Evolutionary conservation across 2,113 vertebrate genomes (phyloP).

Genomic region (Limanda limanda): DNA sequence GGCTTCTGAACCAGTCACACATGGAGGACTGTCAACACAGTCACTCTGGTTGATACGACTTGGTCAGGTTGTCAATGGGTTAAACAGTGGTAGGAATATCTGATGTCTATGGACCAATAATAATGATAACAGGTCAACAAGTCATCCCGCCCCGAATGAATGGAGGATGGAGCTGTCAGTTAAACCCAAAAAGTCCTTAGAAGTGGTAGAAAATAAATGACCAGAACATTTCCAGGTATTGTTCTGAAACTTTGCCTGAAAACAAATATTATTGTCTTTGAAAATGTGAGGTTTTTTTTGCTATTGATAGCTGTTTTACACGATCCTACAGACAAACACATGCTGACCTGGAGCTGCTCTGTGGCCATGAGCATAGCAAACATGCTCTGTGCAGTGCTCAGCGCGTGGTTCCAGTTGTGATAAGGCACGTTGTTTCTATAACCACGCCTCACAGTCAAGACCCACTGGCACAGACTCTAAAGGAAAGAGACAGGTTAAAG

Average conservation of each 20-base stretch:
- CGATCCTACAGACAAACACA: neutral
- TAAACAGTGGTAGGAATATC: too few relatives aligned
- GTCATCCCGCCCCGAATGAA: too few relatives aligned
- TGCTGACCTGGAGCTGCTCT: constrained; percentile 87
- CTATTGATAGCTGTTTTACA: neutral
- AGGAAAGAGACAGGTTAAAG: neutral
- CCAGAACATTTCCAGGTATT: too few relatives aligned
- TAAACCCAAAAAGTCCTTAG: too few relatives aligned
- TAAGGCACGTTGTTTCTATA: constrained; percentile 92
- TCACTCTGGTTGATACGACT: too few relatives aligned
- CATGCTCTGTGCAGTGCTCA: constrained; percentile 94
- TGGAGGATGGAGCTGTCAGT: too few relatives aligned
- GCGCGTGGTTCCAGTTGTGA: constrained; percentile 94
- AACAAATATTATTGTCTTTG: neutral
- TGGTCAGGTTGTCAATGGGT: too few relatives aligned
- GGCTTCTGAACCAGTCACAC: neutral
- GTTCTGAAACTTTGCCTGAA: neutral
- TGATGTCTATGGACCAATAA: too few relatives aligned
- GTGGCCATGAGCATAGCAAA: constrained; percentile 89
- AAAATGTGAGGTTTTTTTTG: neutral
- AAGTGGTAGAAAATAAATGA: neutral
- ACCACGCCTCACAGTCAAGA: constrained; percentile 92
- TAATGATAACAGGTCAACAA: too few relatives aligned
- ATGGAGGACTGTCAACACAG: too few relatives aligned
- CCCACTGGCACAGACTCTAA: constrained; percentile 92